phyloP scores from a whole-genome alignment of 2,888 invertebrate genomes.

The Hedya salicella region DNA sequence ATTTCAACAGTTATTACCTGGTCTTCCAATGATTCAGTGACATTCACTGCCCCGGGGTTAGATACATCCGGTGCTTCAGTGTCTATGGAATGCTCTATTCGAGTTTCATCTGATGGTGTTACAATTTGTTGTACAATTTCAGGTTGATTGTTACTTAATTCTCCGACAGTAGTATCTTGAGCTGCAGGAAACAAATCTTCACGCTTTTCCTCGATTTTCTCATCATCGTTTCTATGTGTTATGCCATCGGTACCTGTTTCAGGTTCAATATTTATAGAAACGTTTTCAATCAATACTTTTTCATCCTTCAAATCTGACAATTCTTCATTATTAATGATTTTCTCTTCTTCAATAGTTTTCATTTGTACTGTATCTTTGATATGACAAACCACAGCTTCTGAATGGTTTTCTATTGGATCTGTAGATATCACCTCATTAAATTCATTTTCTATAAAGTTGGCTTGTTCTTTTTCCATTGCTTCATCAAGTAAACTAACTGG shows the following conservation, averaged over 20 bases:
- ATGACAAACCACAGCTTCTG: slow-evolving; percentile 8
- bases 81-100: neutral
- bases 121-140: slow-evolving; percentile 3
- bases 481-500: neutral
- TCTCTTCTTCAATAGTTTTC: neutral
- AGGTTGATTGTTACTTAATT: neutral
- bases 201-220: neutral
- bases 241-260: neutral
- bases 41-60: neutral
- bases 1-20: neutral
- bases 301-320: neutral
- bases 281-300: neutral
- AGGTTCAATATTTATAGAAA: neutral
- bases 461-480: neutral
- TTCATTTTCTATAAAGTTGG: neutral
- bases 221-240: neutral
- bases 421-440: neutral
- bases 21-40: neutral
- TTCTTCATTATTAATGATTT: neutral
- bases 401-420: neutral
- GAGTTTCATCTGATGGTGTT: neutral
- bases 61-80: neutral
- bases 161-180: neutral
- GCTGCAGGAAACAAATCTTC: neutral
- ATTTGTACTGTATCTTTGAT: slow-evolving; percentile 10